Evolutionary conservation across 2,797 vertebrate species (phyloP).

Genomic region (Pangasius macronema): DNA sequence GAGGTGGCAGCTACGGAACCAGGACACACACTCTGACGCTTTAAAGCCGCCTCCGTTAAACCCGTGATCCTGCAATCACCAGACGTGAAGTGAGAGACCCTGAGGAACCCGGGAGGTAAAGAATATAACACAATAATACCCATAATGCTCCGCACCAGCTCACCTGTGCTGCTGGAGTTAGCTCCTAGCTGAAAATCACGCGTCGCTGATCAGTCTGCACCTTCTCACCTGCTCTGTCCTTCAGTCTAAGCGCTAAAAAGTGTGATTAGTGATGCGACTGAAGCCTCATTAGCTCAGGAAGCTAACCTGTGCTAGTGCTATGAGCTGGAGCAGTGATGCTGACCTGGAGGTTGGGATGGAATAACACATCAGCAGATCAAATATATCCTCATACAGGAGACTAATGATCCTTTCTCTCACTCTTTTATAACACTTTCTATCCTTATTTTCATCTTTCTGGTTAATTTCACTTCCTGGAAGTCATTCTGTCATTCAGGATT

Average conservation of each 20-base stretch:
- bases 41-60: not conserved
- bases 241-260: not conserved
- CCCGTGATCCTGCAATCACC: not conserved
- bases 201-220: too few species aligned
- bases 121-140: not conserved
- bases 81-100: too few species aligned
- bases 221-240: too few species aligned
- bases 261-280: not conserved
- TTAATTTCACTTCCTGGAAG: not conserved
- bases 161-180: not conserved
- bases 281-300: not conserved
- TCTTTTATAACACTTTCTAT: not conserved
- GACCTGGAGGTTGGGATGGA: not conserved
- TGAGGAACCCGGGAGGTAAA: not conserved
- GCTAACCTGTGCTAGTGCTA: not conserved
- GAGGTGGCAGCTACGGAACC: slow-evolving; percentile 2
- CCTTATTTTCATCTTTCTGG: not conserved
- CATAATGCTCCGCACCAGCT: not conserved
- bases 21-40: not conserved
- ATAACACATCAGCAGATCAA: not conserved
- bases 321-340: not conserved
- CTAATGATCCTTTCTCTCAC: not conserved
- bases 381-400: not conserved
- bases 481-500: not conserved
- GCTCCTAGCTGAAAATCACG: not conserved